These are phyloP conservation scores for Blastomussa wellsi DNA, from an alignment of 92 coral and sea anemone species.

Conservation along the genomic window DNA sequence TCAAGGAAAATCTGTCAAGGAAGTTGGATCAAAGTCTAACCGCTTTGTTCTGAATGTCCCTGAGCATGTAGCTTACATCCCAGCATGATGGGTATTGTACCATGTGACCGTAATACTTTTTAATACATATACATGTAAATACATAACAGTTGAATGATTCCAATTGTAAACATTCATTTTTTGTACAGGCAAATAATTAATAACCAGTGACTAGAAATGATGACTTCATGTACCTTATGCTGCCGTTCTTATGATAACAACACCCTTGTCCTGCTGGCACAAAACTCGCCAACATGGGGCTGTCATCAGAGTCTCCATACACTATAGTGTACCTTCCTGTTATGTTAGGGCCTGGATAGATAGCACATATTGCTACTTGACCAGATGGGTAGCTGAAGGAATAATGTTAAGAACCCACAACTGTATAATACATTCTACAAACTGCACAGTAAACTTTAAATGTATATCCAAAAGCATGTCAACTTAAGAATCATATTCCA, in stretches of 20 bases:
- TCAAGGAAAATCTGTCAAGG: no score
- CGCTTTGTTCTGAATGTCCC: no score
- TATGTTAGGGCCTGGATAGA: constrained; percentile 71
- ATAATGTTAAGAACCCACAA: constrained; percentile 11
- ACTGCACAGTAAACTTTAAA: not conserved
- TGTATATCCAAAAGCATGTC: not conserved
- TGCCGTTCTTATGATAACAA: constrained; percentile 78
- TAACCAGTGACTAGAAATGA: not conserved
- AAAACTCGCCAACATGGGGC: constrained; percentile 80
- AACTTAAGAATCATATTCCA: no score
- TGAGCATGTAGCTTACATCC: no score
- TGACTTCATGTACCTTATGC: constrained; percentile 52
- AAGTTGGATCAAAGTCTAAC: no score
- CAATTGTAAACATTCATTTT: no score
- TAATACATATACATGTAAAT: no score
- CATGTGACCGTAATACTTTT: no score
- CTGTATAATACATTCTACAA: not conserved
- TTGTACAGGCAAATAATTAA: no score
- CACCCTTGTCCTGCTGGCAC: constrained; percentile 80
- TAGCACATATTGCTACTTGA: constrained; percentile 77
- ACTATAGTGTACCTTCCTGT: constrained; percentile 86
- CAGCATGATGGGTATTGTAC: no score
- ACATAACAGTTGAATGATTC: no score
- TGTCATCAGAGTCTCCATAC: constrained; percentile 64
- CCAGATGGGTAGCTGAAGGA: constrained; percentile 93